Base-by-base conservation (phyloP, 2,888 invertebrate species). In the Tachina fera region DNA sequence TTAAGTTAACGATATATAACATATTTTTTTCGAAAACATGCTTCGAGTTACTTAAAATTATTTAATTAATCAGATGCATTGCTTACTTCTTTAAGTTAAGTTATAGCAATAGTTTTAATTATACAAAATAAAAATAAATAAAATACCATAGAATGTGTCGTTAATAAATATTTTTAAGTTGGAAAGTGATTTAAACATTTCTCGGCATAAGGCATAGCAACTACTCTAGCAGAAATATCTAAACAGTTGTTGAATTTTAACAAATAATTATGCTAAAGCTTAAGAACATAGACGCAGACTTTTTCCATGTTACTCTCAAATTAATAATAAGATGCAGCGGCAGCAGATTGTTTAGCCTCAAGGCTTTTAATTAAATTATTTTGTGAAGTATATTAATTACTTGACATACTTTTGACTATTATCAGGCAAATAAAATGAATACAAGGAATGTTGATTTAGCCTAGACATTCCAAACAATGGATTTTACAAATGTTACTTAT, bases 321-420 rank as follows among this genome's bases (percentile, higher is more conserved):
- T 79, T 56, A 16, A 78, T 56, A 16, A 78, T 51, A 43, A 22
- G 10, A 5, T 60, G 67, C 41, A 65, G 45, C 43, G 39, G 51
- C 53, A 68, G 53, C 68, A 72, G 49, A 47, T 47, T 49, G 11
- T 41, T 14, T 31, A 56, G 31, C 60, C 70, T 53, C 67, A 16
- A 71, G 76, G 75, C 65, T 60, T 78, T 83, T 86, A 79, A 86
- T 83, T 79, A 76, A 83, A 86, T 86, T 79, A 83, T 79, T 56
- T 76, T 60, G 31, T 70, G 71, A 76, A 83, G 71, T 83, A 67
- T 83, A 86, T 83, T 86, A 86, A 86, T 86, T 86, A 83, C 75
- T 72, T 83, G 67, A 67, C 71, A 83, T 79, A 83, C 67, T 79
- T 86, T 79, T 39, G 39, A 60, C 45, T 70, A 71, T 58, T 65